Evolutionary conservation across 2,888 invertebrate genomes (phyloP).

Genomic region (Morpho deidamia): DNA sequence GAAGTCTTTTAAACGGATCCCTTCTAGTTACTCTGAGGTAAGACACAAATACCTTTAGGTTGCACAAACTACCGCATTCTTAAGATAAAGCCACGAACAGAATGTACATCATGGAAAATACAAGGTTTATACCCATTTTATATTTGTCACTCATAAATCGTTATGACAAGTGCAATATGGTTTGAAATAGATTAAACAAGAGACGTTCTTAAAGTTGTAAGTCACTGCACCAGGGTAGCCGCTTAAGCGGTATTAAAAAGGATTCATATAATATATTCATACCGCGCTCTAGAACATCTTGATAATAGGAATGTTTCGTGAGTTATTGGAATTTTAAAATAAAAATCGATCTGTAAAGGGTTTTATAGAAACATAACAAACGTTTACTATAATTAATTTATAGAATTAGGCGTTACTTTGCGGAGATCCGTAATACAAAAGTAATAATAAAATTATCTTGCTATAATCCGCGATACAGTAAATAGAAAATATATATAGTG

Average conservation of each 20-base stretch:
- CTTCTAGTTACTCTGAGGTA: not conserved
- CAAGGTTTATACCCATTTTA: conserved; percentile 19
- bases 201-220: conserved; percentile 1
- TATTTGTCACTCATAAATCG: not conserved
- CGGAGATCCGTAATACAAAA: too few species aligned
- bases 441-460: too few species aligned
- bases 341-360: not conserved
- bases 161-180: conserved; percentile 9
- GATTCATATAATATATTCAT: conserved; percentile 25
- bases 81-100: conserved; percentile 23
- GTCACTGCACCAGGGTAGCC: conserved; percentile 23
- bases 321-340: conserved; percentile 8
- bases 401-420: too few species aligned
- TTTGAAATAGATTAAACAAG: not conserved
- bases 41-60: conserved; percentile 18
- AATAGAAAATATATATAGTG: too few species aligned
- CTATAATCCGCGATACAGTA: too few species aligned
- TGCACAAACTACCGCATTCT: conserved; percentile 25
- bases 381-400: too few species aligned
- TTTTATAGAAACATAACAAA: too few species aligned
- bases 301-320: conserved; percentile 10
- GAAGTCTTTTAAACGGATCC: too few species aligned
- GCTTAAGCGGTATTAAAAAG: conserved; percentile 27
- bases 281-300: conserved; percentile 19
- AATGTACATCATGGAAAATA: conserved; percentile 25